These are phyloP conservation scores for Bombus sylvicola DNA, from an alignment of 1,140 invertebrate species.

Conservation along the genomic window DNA sequence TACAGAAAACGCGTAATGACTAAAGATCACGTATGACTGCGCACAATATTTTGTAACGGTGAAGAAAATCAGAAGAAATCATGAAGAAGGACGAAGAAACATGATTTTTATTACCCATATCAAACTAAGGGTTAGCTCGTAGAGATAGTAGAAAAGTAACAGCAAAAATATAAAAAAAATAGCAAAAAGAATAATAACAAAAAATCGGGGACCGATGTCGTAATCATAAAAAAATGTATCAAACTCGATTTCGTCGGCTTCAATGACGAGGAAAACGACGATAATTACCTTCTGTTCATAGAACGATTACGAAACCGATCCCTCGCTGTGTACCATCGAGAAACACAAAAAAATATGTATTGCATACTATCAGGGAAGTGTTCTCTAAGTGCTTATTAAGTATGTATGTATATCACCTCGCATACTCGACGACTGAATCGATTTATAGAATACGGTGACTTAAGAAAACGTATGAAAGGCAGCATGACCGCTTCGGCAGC, in stretches of 20 bases:
- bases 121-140: slow-evolving; percentile 34
- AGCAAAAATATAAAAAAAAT: neutral
- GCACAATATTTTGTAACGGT: neutral
- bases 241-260: neutral
- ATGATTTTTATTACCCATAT: slow-evolving; percentile 48
- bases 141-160: neutral
- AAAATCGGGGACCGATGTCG: neutral
- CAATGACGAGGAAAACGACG: neutral
- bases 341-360: neutral
- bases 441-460: slow-evolving; percentile 19
- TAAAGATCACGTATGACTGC: neutral
- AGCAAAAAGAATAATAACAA: neutral
- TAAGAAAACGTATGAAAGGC: slow-evolving; percentile 2
- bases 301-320: neutral
- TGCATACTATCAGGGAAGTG: slow-evolving; percentile 5
- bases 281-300: slow-evolving; percentile 13
- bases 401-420: neutral
- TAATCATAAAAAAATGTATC: neutral
- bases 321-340: neutral
- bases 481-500: neutral
- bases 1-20: slow-evolving; percentile 21
- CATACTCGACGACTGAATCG: slow-evolving; percentile 19
- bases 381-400: slow-evolving; percentile 15
- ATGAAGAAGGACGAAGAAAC: slow-evolving; percentile 27
- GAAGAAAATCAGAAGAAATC: neutral